Evolutionary conservation across 2,113 vertebrate species (phyloP).

Genomic region (Rhinichthys klamathensis): DNA sequence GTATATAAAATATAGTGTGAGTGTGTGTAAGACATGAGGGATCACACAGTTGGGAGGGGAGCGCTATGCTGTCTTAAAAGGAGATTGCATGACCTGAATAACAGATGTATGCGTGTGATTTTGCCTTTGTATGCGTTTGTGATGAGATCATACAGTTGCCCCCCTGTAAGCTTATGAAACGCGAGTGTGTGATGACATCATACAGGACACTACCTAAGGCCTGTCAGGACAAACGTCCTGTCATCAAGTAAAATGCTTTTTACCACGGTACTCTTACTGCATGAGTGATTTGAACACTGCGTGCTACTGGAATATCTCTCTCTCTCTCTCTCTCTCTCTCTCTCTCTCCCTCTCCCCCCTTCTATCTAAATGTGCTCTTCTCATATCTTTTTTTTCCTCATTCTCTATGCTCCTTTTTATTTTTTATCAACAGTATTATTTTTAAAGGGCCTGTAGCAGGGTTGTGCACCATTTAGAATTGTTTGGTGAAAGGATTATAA

Average conservation of each 20-base stretch:
- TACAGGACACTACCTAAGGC: background rate
- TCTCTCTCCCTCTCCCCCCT: background rate
- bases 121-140: background rate
- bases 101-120: conserved; percentile 28
- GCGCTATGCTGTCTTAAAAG: conserved; percentile 36
- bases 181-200: conserved; percentile 25
- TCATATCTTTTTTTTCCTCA: background rate
- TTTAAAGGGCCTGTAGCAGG: background rate
- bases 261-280: conserved; percentile 6
- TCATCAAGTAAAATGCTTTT: conserved; percentile 28
- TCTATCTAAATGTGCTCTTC: background rate
- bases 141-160: conserved; percentile 51
- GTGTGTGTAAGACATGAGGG: conserved; percentile 38
- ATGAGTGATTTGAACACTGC: conserved; percentile 20
- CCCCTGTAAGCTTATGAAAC: conserved; percentile 23
- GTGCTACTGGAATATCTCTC: background rate
- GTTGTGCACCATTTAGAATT: background rate
- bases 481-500: background rate
- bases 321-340: background rate
- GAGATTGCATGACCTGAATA: conserved; percentile 51
- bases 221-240: conserved; percentile 24
- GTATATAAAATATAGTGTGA: conserved; percentile 41
- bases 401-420: background rate
- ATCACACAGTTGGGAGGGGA: background rate
- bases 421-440: conserved; percentile 19